Base-by-base conservation (phyloP, 2,888 invertebrate genomes). In the Ophion slaviceki region DNA sequence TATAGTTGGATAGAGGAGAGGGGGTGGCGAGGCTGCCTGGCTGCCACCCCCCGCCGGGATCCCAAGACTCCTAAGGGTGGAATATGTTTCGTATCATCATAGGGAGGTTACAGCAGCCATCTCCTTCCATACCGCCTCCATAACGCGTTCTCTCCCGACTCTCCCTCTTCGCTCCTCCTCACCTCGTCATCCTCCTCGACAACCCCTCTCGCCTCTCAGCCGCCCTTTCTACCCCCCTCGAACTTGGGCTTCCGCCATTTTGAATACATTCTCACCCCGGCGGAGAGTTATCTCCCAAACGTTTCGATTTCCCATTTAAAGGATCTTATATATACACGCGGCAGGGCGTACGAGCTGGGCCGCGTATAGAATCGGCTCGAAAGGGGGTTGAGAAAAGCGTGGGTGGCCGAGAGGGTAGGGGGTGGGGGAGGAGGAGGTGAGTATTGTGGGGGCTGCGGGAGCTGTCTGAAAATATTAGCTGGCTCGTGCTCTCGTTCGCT, bases 21-120 rank as follows among this genome's bases (percentile, higher is more conserved):
- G 90, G 90, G 84, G 82, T 85, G 87, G 87, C 88, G 85, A 88
- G 82, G 86, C 78, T 75, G 86, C 88, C 87, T 86, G 36, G 68
- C 62, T 40, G 11, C 61, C 57, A 17, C 59, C 45, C 82, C 32
- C 10, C 61, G 77, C 71, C 80, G 61, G 45, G 76, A 32, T 53
- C 40, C 72, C 70, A 17, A 80, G 77, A 85, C 87, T 87, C 92
- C 91, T 92, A 91, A 92, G 92, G 92, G 92, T 92, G 92, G 94
- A 93, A 94, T 94, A 93, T 93, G 94, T 94, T 93, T 93, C 93
- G 94, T 93, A 94, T 93, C 92, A 93, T 94, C 93, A 92, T 91
- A 92, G 92, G 92, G 92, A 90, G 88, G 87, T 92, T 91, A 90
- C 85, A 66, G 85, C 45, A 85, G 90, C 91, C 91, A 90, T 92